Percentiles rank a stretch among this genome's conserved stretches.
These are phyloP conservation scores for Psilanteris sp. DNA, from an alignment of 1,140 invertebrate genomes.

Conservation along the genomic window DNA sequence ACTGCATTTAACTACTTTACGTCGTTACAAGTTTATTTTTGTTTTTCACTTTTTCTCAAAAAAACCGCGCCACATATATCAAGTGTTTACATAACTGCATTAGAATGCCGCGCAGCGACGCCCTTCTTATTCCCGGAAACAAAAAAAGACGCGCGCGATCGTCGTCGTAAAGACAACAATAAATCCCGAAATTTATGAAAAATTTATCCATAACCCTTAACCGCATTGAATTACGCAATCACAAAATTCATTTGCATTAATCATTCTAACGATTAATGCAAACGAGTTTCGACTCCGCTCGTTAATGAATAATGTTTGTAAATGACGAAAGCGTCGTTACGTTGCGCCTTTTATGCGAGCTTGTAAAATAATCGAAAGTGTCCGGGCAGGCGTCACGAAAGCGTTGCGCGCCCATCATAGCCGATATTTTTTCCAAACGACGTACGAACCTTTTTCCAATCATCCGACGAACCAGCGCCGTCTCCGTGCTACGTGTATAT, in stretches of 20 bases:
- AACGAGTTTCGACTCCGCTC: slow-evolving; percentile 19
- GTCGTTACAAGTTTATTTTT: too few species aligned
- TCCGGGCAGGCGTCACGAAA: slow-evolving; percentile 27
- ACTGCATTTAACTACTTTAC: too few species aligned
- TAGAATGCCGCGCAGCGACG: too few species aligned
- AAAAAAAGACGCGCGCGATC: too few species aligned
- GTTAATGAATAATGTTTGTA: slow-evolving; percentile 51
- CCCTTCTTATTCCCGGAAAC: too few species aligned
- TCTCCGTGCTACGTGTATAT: slow-evolving; percentile 3
- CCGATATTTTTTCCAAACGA: slow-evolving; percentile 47
- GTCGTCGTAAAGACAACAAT: too few species aligned
- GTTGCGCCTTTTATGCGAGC: slow-evolving; percentile 48
- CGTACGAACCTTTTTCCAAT: slow-evolving; percentile 45
- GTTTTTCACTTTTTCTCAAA: too few species aligned
- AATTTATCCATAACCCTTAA: slow-evolving; percentile 20
- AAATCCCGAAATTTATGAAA: slow-evolving; percentile 14
- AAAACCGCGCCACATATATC: too few species aligned
- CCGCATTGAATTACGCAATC: slow-evolving; percentile 17
- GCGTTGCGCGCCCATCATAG: slow-evolving; percentile 40
- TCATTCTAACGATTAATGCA: slow-evolving; percentile 38
- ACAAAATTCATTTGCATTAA: slow-evolving; percentile 34
- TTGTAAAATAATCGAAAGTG: slow-evolving; percentile 48
- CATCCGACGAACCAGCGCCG: slow-evolving; percentile 33
- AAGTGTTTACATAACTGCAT: too few species aligned
- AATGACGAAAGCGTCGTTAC: slow-evolving; percentile 43